phyloP scores from a whole-genome alignment of 2,888 invertebrate genomes.

The Alloplasta piceator region DNA sequence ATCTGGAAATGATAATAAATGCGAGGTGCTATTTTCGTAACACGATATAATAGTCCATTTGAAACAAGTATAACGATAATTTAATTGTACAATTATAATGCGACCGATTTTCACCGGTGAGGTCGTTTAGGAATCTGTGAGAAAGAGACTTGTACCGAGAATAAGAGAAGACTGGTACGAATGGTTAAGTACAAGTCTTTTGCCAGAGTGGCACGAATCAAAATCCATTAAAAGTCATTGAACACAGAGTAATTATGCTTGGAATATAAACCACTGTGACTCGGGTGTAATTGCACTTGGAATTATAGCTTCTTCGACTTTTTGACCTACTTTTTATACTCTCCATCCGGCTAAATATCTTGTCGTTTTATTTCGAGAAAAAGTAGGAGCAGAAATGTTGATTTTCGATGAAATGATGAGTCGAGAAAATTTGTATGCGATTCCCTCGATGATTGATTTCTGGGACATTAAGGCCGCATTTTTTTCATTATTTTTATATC shows the following conservation, averaged over 20 bases:
- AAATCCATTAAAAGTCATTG: conserved; percentile 47
- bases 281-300: conserved; percentile 33
- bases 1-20: no score
- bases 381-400: no score
- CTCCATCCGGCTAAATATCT: conserved; percentile 22
- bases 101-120: not conserved
- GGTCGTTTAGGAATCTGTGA: not conserved
- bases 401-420: no score
- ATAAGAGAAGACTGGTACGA: conserved; percentile 35
- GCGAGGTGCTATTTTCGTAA: no score
- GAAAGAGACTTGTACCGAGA: conserved; percentile 1
- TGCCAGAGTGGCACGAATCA: conserved; percentile 31
- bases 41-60: no score
- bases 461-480: no score
- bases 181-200: conserved; percentile 30
- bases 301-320: conserved; percentile 21
- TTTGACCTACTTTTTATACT: conserved; percentile 28
- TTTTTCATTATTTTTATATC: no score
- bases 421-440: no score
- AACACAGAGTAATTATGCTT: conserved; percentile 43
- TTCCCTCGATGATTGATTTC: no score
- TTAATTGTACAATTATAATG: conserved; percentile 38
- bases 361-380: not conserved
- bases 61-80: conserved; percentile 1
- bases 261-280: conserved; percentile 23